Evolutionary conservation across 1,140 invertebrate species (phyloP).

Genomic region (Limonius californicus): DNA sequence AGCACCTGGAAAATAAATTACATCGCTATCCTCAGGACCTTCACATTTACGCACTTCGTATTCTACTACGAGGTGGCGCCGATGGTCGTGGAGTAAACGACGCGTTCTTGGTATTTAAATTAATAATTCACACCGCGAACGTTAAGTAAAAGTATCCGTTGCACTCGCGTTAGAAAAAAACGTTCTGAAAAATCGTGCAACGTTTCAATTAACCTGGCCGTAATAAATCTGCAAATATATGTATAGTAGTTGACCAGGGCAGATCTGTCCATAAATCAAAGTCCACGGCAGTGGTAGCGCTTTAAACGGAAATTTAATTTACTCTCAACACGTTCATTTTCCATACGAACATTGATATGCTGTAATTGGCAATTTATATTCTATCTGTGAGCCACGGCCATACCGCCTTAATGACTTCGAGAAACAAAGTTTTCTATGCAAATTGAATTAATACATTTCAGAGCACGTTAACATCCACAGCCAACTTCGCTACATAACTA

Average conservation of each 20-base stretch:
- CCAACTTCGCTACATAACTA: not conserved
- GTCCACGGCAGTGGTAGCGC: constrained; percentile 31
- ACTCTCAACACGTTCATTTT: constrained; percentile 39
- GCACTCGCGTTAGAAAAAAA: not conserved
- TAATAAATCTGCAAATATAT: constrained; percentile 24
- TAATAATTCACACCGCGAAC: not conserved
- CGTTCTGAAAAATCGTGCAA: not conserved
- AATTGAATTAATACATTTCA: constrained; percentile 10
- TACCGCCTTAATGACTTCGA: constrained; percentile 14
- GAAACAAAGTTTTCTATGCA: constrained; percentile 25
- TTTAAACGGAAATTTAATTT: constrained; percentile 43
- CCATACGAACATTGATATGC: constrained; percentile 33
- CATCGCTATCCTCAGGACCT: too few species aligned
- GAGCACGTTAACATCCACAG: constrained; percentile 1
- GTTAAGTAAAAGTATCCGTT: too few species aligned
- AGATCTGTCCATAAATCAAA: constrained; percentile 33
- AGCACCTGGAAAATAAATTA: too few species aligned
- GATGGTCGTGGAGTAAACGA: too few species aligned
- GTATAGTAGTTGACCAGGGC: constrained; percentile 1
- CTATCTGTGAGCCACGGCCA: constrained; percentile 20
- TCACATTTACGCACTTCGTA: too few species aligned
- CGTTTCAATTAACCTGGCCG: constrained; percentile 7
- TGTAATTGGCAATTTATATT: constrained; percentile 42
- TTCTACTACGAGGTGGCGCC: too few species aligned
- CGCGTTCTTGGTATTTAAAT: not conserved